A percentile compares a stretch with the other conserved stretches of the same genome.
Conservation (phyloP, 2,888 invertebrate species). For the Lithophane semibrunnea region DNA sequence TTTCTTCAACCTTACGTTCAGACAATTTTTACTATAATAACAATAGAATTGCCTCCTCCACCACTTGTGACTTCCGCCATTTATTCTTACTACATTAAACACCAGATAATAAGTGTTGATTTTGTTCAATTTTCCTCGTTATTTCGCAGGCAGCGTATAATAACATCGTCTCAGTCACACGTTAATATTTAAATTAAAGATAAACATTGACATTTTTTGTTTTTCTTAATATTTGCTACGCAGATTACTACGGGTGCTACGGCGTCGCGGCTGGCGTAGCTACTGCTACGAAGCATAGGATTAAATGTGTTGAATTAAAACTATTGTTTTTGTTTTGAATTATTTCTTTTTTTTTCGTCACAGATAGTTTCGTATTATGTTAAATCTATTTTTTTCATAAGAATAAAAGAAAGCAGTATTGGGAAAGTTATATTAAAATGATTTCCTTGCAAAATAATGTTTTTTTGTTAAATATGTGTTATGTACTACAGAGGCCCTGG, state of each 20-base stretch:
- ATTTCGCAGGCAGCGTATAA: slow-evolving; percentile 67
- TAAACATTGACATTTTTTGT: slow-evolving; percentile 59
- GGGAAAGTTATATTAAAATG: background rate
- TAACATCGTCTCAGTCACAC: slow-evolving; percentile 60
- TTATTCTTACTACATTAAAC: slow-evolving; percentile 75
- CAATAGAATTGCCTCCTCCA: slow-evolving; percentile 41
- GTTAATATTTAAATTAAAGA: slow-evolving; percentile 66
- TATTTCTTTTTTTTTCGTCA: rapidly evolving
- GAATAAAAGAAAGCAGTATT: background rate
- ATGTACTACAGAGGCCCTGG: no score
- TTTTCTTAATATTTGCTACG: slow-evolving; percentile 44
- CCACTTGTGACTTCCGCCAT: slow-evolving; percentile 4
- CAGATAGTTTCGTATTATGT: no score
- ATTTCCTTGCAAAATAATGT: background rate
- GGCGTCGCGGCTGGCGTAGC: slow-evolving; percentile 28
- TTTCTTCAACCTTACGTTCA: no score
- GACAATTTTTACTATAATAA: background rate
- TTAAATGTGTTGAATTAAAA: background rate
- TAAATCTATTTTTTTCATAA: background rate
- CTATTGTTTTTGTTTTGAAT: background rate
- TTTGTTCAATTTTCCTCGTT: slow-evolving; percentile 76
- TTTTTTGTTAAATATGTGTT: no score
- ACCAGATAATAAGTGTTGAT: slow-evolving; percentile 77
- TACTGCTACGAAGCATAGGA: slow-evolving; percentile 1
- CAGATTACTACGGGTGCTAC: slow-evolving; percentile 41